phyloP scores from a whole-genome alignment of 2,888 invertebrate genomes.

The Torymus aiolomorphi region DNA sequence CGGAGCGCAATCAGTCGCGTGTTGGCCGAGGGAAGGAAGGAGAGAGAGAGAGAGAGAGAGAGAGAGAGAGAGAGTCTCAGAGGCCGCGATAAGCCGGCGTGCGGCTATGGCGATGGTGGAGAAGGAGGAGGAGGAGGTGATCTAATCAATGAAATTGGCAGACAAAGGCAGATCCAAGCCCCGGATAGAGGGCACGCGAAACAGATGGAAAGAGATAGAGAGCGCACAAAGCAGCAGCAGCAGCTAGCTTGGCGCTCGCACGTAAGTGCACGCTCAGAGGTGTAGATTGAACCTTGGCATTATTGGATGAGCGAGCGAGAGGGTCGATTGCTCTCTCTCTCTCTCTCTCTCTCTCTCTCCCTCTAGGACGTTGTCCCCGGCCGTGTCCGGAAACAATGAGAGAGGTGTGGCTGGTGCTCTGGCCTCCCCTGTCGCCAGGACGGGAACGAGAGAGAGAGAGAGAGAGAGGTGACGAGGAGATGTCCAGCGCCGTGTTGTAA shows the following conservation, averaged over 20 bases:
- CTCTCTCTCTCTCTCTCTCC: conserved; percentile 29
- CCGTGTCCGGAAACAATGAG: conserved; percentile 65
- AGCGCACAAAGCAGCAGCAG: conserved; percentile 32
- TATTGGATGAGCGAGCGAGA: conserved; percentile 46
- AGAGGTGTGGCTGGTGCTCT: conserved; percentile 66
- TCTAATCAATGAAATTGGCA: conserved; percentile 75
- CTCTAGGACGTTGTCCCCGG: conserved; percentile 59
- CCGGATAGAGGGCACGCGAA: conserved; percentile 58
- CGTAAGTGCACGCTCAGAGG: conserved; percentile 51
- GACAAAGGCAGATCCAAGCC: conserved; percentile 70
- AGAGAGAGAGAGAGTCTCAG: conserved; percentile 46
- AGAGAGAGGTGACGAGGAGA: conserved; percentile 60
- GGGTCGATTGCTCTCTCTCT: conserved; percentile 58
- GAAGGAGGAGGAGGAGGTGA: conserved; percentile 54
- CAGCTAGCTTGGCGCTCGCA: neutral
- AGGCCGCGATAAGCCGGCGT: conserved; percentile 63
- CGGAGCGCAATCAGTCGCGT: conserved; percentile 70
- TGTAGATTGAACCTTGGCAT: conserved; percentile 65
- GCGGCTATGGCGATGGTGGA: no score
- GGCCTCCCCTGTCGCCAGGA: conserved; percentile 25
- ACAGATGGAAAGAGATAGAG: conserved; percentile 59
- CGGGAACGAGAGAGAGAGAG: neutral
- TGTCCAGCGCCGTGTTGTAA: conserved; percentile 54
- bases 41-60: conserved; percentile 21
- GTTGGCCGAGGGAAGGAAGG: conserved; percentile 44